Evolutionary conservation across 2,888 invertebrate species (phyloP), one percentile per base, ranked within the genome.

Genomic region (Tiphia femorata): DNA sequence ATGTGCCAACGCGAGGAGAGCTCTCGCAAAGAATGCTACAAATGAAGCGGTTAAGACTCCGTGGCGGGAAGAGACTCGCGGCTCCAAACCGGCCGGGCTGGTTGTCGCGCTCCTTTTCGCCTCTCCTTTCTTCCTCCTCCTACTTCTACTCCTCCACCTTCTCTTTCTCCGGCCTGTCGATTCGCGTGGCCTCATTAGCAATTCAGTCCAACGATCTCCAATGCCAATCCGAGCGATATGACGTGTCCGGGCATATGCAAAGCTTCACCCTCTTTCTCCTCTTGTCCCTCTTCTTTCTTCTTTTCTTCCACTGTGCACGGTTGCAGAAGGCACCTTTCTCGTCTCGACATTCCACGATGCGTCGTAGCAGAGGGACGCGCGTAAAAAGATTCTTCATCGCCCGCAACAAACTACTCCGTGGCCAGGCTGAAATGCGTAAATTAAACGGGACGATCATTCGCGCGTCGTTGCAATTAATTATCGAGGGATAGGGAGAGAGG

Each of bases 181-280:
- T 68, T 66, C 63, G n/a, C n/a, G 57, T 57, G 58, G 61, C 51
- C 69, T 69, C 69, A 64, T 69, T 69, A 66, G 64, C 64, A 57
- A 69, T 69, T 68, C 66, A 53, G 51, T 58, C n/a, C n/a, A n/a
- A n/a, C 47, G 53, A 64, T 66, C n/a, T n/a, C 59, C 55, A 53
- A 51, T 66, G 61, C 58, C 69, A 62, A n/a, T 63, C 57, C 62
- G 62, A 64, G 40, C 62, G 67, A 62, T 60, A 58, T 51, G 67
- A 56, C 58, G n/a, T 59, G 67, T 55, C 67, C 44, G 41, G 53
- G 54, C 57, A 54, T 62, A 64, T 51, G 62, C 64, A 62, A 58
- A 66, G 48, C 52, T 46, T 53, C 48, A 41, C 51, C 51, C 30
- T 35, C 47, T 21, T 17, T n/a, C 40, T 6, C n/a, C n/a, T 7